Base-by-base conservation (phyloP, 2,113 vertebrate genomes). In the Ornithorhynchus anatinus region DNA sequence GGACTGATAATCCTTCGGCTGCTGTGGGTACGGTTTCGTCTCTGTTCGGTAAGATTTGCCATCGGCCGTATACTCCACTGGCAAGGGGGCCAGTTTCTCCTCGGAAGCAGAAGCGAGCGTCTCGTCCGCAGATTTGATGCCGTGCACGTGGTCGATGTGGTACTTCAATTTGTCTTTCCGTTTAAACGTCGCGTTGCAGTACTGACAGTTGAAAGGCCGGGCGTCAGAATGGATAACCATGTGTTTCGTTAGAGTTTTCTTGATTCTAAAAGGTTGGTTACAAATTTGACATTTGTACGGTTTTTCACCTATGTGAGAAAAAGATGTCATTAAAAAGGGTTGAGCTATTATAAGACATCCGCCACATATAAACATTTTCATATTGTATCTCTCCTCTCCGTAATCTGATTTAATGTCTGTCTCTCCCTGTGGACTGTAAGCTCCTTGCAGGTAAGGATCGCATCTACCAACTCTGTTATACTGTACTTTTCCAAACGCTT, bases 181-280 rank as follows among this genome's bases (percentile, higher is more conserved):
- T 79, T 99, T 99, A 76, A 99, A 99, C 5, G 96, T 96, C 73
- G 98, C 96, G 45, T 94, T 96, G 85, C 98, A 99, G 81, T 97
- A 95, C 5, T 95, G 94, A 79, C 98, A 99, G 91, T 95, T 98
- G 69, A 98, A 99, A 50, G 98, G 98, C 8, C 98, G 95, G 22
- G 95, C 95, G 42, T 99, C 98, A 16, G 97, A 99, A 86, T 99
- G 98, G 81, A 96, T 99, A 79, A 99, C 98, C 94, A 99, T 95
- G 91, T 99, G 98, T 85, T 99, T 99, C 0, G 96, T 98, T 89
- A 99, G 79, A 1, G 98, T 99, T 90, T 99, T 99, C 94, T 99
- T 99, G 86, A 99, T 99, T 73, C 98, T 93, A 72, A 99, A 99
- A 13, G 95, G 95, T 74, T 98, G 98, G 72, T 94, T 96, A 84